These are phyloP conservation scores for Apantesis nais DNA, from an alignment of 2,888 invertebrate species.

Conservation along the genomic window DNA sequence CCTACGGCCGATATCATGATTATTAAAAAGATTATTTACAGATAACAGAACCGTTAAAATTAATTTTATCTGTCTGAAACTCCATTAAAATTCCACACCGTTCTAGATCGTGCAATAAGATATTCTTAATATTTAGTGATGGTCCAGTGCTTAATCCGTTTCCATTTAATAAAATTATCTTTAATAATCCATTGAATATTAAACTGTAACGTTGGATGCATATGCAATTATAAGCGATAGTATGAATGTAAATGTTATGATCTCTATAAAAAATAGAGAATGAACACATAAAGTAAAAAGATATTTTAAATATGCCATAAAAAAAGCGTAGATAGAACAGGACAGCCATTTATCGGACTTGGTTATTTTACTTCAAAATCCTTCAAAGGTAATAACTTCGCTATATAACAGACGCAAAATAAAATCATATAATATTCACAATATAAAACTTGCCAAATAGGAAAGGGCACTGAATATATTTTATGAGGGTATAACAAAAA, in stretches of 20 bases:
- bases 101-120: constrained; percentile 31
- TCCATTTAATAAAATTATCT: constrained; percentile 3
- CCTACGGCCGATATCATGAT: constrained; percentile 27
- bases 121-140: constrained; percentile 23
- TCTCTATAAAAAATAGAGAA: background rate
- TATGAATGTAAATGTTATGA: background rate
- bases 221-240: background rate
- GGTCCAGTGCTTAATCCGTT: constrained; percentile 16
- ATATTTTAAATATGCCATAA: background rate
- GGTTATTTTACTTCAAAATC: background rate
- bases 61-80: constrained; percentile 33
- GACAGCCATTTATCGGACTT: too few species aligned
- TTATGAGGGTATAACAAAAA: constrained; percentile 10
- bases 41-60: constrained; percentile 38
- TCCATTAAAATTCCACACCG: constrained; percentile 44
- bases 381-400: background rate
- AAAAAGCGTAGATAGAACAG: background rate
- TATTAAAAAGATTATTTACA: constrained; percentile 31
- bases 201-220: background rate
- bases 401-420: background rate
- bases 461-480: constrained; percentile 9
- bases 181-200: background rate
- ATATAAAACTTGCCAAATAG: constrained; percentile 16
- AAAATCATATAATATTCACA: constrained; percentile 9
- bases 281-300: background rate